A percentile compares a stretch with the other conserved stretches of the same genome.
phyloP scores from a whole-genome alignment of 2,888 invertebrate genomes.

The Diaprepes abbreviatus region DNA sequence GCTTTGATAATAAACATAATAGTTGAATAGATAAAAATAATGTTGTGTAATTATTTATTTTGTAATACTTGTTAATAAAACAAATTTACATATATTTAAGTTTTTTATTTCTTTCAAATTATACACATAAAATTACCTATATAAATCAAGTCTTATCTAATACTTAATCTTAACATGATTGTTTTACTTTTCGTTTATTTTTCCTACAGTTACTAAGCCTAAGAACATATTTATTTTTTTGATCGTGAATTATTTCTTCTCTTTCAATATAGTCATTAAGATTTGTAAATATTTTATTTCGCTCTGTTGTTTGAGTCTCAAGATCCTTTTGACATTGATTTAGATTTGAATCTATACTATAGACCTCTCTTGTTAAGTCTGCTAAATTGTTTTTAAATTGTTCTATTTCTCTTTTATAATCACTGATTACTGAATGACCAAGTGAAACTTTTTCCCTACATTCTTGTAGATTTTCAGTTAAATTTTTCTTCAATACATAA shows the following conservation, averaged over 20 bases:
- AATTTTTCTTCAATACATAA: not conserved
- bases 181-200: not conserved
- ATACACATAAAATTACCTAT: too few species aligned
- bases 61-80: too few species aligned
- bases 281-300: slow-evolving; percentile 4
- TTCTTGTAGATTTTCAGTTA: not conserved
- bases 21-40: too few species aligned
- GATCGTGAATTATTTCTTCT: not conserved
- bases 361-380: not conserved
- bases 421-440: not conserved
- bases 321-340: not conserved
- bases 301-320: not conserved
- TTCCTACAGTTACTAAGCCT: not conserved
- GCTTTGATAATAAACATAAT: too few species aligned
- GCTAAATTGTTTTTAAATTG: not conserved
- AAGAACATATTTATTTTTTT: slow-evolving; percentile 9
- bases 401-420: slow-evolving; percentile 7
- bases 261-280: slow-evolving; percentile 4
- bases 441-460: too few species aligned
- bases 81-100: too few species aligned
- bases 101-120: too few species aligned
- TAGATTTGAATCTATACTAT: not conserved
- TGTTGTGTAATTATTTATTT: too few species aligned
- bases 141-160: too few species aligned
- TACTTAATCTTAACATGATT: too few species aligned